phyloP scores from a whole-genome alignment of 2,888 invertebrate genomes.

The Monochamus alternatus region DNA sequence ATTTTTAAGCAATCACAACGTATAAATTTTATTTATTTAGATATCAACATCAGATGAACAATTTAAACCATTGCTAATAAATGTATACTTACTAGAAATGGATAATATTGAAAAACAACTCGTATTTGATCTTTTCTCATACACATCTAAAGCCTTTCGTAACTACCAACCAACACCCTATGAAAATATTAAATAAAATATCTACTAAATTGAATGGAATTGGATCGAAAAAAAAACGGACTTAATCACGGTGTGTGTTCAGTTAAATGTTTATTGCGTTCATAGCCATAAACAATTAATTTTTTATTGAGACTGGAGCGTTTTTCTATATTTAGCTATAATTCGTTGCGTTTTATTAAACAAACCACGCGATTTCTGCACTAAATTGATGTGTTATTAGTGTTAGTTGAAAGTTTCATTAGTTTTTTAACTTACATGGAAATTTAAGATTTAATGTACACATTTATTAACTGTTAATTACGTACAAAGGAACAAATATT shows the following conservation, averaged over 20 bases:
- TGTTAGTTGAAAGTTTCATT: neutral
- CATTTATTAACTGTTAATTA: neutral
- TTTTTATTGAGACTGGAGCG: neutral
- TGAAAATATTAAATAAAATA: neutral
- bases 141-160: too few species aligned
- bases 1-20: too few species aligned
- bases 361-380: neutral
- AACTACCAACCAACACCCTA: too few species aligned
- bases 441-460: neutral
- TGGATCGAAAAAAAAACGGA: neutral
- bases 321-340: neutral
- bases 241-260: neutral
- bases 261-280: neutral
- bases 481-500: neutral
- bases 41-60: too few species aligned
- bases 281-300: neutral
- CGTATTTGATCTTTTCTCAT: too few species aligned
- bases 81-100: too few species aligned
- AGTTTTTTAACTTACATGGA: neutral
- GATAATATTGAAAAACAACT: too few species aligned
- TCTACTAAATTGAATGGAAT: neutral
- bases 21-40: too few species aligned
- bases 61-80: too few species aligned
- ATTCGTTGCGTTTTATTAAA: neutral
- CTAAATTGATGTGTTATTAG: neutral